These are phyloP conservation scores for Plectropomus leopardus DNA, from an alignment of 2,113 vertebrate genomes.

Conservation along the genomic window DNA sequence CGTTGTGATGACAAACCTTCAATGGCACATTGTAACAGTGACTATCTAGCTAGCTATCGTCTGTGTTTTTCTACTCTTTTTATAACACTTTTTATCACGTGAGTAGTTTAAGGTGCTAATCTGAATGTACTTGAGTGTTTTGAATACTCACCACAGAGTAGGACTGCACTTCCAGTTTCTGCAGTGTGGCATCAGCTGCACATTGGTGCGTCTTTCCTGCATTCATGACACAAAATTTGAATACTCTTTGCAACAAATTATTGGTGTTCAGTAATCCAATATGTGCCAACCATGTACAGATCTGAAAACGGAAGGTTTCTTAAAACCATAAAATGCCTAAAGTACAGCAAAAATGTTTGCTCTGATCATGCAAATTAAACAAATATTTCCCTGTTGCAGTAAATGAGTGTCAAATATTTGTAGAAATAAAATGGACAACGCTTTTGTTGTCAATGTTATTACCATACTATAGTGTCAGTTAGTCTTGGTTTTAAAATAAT, in stretches of 20 bases:
- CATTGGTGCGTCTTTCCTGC: background rate
- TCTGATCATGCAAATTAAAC: constrained; percentile 17
- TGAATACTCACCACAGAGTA: constrained; percentile 12
- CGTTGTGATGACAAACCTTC: constrained; percentile 32
- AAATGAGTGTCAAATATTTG: constrained; percentile 53
- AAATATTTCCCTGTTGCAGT: constrained; percentile 42
- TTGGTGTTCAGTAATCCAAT: constrained; percentile 14
- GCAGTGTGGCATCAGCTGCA: constrained; percentile 5
- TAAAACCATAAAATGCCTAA: background rate
- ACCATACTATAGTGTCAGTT: background rate
- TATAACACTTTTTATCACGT: constrained; percentile 49
- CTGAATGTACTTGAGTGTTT: constrained; percentile 70
- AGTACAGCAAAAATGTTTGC: constrained; percentile 24
- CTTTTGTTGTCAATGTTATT: constrained; percentile 35
- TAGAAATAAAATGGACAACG: constrained; percentile 68
- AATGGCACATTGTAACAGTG: constrained; percentile 41
- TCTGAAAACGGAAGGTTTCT: constrained; percentile 5
- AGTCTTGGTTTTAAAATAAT: background rate
- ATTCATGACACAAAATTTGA: constrained; percentile 4
- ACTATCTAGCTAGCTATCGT: constrained; percentile 31
- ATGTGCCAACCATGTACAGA: constrained; percentile 2
- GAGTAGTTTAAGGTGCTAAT: constrained; percentile 65
- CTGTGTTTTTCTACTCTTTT: constrained; percentile 72
- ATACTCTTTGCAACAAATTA: background rate
- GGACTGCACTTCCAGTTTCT: constrained; percentile 25